Percentiles rank a stretch among this genome's conserved stretches.
phyloP scores from a whole-genome alignment of 2,113 vertebrate genomes.

The Notarius quadriscutis region DNA sequence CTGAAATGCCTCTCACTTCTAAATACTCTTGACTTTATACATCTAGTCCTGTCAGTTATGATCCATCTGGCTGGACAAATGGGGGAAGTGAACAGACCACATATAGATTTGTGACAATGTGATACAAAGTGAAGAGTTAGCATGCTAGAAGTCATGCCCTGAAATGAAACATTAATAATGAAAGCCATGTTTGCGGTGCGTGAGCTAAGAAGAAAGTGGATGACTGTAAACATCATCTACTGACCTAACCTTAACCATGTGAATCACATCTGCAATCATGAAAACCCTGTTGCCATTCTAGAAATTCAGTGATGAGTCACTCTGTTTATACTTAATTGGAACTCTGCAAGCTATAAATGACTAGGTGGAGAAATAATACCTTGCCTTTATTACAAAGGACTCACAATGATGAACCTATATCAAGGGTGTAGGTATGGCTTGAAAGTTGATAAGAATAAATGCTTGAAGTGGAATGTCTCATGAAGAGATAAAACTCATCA shows the following conservation, averaged over 20 bases:
- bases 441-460: background rate
- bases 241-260: background rate
- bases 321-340: conserved; percentile 30
- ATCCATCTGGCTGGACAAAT: conserved; percentile 58
- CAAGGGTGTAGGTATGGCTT: background rate
- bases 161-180: conserved; percentile 60
- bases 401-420: conserved; percentile 55
- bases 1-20: conserved; percentile 47
- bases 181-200: conserved; percentile 54
- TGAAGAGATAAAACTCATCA: background rate
- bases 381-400: conserved; percentile 61
- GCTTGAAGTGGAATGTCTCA: background rate
- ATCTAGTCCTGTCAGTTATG: conserved; percentile 59
- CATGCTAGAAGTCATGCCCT: conserved; percentile 61
- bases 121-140: conserved; percentile 60
- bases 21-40: conserved; percentile 44
- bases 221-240: background rate
- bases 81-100: conserved; percentile 18
- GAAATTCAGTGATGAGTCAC: conserved; percentile 13
- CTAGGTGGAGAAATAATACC: conserved; percentile 57
- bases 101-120: conserved; percentile 61
- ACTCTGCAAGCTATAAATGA: conserved; percentile 59
- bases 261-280: background rate
- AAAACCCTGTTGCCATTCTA: background rate
- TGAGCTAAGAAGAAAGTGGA: conserved; percentile 8